These are phyloP conservation scores for Lordiphosa fenestrarum DNA, from an alignment of 2,888 invertebrate species.

Conservation along the genomic window DNA sequence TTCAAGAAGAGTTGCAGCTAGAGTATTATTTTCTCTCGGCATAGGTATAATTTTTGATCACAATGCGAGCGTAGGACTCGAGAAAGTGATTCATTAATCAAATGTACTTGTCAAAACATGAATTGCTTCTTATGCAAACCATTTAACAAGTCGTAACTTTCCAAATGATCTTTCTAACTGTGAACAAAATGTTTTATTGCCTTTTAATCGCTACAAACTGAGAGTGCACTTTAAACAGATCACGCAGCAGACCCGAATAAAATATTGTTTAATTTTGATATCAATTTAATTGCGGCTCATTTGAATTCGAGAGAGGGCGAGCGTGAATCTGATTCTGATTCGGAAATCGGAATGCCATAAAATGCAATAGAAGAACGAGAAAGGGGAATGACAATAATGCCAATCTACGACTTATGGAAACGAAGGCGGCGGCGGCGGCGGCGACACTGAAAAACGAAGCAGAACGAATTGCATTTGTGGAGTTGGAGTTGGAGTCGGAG, in stretches of 20 bases:
- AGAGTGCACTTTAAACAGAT: slow-evolving; percentile 10
- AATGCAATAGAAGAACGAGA: slow-evolving; percentile 41
- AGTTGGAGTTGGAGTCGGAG: slow-evolving; percentile 28
- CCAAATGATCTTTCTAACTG: no score
- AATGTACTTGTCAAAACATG: no score
- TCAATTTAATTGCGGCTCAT: slow-evolving; percentile 62
- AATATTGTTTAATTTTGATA: slow-evolving; percentile 34
- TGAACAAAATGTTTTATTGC: not conserved
- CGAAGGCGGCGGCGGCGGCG: slow-evolving; percentile 5
- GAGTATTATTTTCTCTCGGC: no score
- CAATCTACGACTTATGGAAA: slow-evolving; percentile 78
- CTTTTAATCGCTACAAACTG: slow-evolving; percentile 8
- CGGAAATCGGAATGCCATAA: slow-evolving; percentile 47
- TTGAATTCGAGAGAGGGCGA: slow-evolving; percentile 40
- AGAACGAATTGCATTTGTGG: slow-evolving; percentile 74
- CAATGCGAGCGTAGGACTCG: no score
- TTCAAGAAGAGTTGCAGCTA: no score
- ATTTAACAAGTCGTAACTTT: no score
- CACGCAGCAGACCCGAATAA: slow-evolving; percentile 49
- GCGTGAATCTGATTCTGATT: slow-evolving; percentile 1
- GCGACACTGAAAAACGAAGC: slow-evolving; percentile 70
- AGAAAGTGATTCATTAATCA: no score
- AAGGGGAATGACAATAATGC: slow-evolving; percentile 75
- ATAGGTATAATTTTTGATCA: no score
- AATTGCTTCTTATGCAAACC: no score